Evolutionary conservation across 2,888 invertebrate species (phyloP).

Genomic region (Bombylius discolor): DNA sequence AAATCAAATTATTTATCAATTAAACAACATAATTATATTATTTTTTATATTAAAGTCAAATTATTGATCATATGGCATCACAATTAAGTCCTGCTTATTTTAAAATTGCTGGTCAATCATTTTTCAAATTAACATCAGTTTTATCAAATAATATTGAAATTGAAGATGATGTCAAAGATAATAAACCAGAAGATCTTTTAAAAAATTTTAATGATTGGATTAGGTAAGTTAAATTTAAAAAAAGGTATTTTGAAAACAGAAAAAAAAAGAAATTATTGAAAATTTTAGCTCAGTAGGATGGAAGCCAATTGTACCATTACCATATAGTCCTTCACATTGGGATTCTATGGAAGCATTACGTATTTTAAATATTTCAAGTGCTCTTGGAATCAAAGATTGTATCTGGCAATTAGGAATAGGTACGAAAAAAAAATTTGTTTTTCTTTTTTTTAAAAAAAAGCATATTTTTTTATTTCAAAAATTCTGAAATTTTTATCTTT

Average conservation of each 20-base stretch:
- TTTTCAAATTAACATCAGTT: neutral
- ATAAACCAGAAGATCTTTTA: conserved; percentile 1
- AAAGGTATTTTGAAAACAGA: neutral
- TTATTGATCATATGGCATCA: conserved; percentile 6
- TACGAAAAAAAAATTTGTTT: neutral
- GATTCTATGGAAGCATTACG: conserved; percentile 4
- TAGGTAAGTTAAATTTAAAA: neutral
- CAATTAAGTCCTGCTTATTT: conserved; percentile 8
- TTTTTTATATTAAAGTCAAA: neutral
- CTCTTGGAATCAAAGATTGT: conserved; percentile 4
- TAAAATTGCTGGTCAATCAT: conserved; percentile 7
- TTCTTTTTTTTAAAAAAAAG: neutral
- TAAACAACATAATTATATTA: neutral
- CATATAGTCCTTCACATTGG: conserved; percentile 7
- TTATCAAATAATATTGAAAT: conserved; percentile 2
- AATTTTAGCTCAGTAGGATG: conserved; percentile 3
- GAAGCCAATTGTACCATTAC: conserved; percentile 7
- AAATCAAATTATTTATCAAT: no score
- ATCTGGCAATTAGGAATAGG: conserved; percentile 10
- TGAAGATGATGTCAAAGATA: neutral
- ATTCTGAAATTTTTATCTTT: neutral
- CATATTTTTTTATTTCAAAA: no score
- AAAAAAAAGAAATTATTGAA: neutral
- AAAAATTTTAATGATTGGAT: conserved; percentile 10
- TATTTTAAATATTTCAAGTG: conserved; percentile 7